Base-by-base conservation (phyloP, 2,113 vertebrate genomes). In the western clawed frog (Xenopus tropicalis) region DNA sequence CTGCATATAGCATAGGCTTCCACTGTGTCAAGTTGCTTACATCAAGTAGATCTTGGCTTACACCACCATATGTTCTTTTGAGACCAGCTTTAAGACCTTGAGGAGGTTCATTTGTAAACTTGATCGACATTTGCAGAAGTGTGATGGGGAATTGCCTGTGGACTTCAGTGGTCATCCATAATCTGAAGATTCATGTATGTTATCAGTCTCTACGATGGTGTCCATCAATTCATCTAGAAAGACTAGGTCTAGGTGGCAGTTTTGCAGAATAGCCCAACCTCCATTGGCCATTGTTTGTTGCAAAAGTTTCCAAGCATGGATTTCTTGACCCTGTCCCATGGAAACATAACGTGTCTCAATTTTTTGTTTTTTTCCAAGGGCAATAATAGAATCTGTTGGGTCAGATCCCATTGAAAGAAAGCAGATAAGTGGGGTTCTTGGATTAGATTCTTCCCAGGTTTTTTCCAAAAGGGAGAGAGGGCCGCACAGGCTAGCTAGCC, bases 351-450 rank as follows among this genome's bases (percentile, higher is more conserved):
- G 89, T 0, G 94, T 96, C 77, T 98, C 95, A 61, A 81, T 88
- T 80, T 94, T 96, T 25, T 93, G 81, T 75, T 85, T 93, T 86
- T 93, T 99, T 10, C 95, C 96, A 82, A 98, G 79, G 22, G 93
- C 93, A 11, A 91, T 96, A 77, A 99, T 97, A 22, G 93, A 93
- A 82, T 98, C 93, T 0, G 94, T 98, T 74, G 97, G 96, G 84
- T 98, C 97, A 0, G 96, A 97, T 51, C 96, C 96, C 94, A 96
- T 96, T 19, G 96, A 98, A 74, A 99, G 85, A 77, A 99, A 94
- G 80, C 97, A 97, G 79, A 97, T 92, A 75, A 98, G 92, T 21
- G 97, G 96, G 0, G 92, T 97, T 1, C 86, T 86, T 8, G 92
- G 88, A 73, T 94, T 93, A 5, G 95, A 96, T 80, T 98, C 96